Conservation (phyloP, 2,113 vertebrate species). For the Ameiurus melas region DNA sequence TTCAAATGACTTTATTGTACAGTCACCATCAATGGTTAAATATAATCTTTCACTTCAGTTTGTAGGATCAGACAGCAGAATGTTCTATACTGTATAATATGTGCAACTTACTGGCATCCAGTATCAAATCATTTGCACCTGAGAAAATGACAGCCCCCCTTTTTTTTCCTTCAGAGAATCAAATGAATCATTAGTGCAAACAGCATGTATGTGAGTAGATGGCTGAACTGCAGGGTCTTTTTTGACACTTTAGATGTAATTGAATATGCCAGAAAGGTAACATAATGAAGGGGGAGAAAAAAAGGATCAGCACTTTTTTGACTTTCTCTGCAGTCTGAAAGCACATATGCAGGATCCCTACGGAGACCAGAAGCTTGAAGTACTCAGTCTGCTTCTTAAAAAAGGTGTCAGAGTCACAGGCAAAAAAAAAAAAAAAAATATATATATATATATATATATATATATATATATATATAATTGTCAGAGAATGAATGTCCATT, state of each 20-base stretch:
- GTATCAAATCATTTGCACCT: background rate
- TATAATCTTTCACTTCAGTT: background rate
- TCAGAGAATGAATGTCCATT: conserved; percentile 17
- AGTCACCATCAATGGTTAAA: background rate
- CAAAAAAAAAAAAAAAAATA: conserved; percentile 16
- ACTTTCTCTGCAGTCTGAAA: background rate
- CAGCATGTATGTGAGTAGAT: background rate
- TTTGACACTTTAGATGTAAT: background rate
- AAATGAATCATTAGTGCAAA: background rate
- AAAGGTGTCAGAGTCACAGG: background rate
- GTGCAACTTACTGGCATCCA: background rate
- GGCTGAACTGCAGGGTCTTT: background rate
- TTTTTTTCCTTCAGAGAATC: background rate
- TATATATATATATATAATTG: conserved; percentile 10
- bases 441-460: too few relatives aligned
- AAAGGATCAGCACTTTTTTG: conserved; percentile 1
- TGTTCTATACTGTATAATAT: background rate
- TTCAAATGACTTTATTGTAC: too few relatives aligned
- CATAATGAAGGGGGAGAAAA: background rate
- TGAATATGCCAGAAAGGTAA: background rate
- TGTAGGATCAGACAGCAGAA: background rate
- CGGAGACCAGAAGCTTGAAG: background rate
- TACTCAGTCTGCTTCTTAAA: background rate
- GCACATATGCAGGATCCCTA: background rate
- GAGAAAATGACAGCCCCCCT: background rate